Conservation (phyloP, 2,797 vertebrate genomes). For the Mormyrus hasselquistii region DNA sequence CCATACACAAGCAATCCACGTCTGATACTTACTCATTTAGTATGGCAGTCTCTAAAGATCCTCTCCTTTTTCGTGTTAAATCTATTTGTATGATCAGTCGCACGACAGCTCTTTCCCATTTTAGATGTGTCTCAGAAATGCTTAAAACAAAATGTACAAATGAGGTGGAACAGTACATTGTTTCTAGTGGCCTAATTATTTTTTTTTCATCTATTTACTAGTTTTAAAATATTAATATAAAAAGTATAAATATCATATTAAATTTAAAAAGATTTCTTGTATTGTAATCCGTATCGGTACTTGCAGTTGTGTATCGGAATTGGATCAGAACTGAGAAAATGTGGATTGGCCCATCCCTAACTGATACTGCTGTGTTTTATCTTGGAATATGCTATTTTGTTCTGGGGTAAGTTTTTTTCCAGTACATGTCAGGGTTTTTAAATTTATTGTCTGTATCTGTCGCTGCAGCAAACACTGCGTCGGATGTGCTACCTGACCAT, state of each 20-base stretch:
- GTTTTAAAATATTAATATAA: not conserved
- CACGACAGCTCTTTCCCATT: not conserved
- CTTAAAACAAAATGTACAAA: not conserved
- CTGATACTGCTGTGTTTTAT: not conserved
- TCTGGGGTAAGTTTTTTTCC: not conserved
- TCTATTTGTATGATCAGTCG: not conserved
- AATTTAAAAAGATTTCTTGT: not conserved
- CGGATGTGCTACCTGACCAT: constrained; percentile 98
- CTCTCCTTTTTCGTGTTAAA: not conserved
- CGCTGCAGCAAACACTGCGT: constrained; percentile 83
- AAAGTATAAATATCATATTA: not conserved
- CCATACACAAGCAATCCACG: not conserved
- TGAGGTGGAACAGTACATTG: not conserved
- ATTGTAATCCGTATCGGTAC: not conserved
- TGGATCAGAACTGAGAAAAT: not conserved
- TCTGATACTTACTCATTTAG: not conserved
- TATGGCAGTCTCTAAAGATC: not conserved
- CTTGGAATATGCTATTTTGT: not conserved
- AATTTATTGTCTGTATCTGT: constrained; percentile 4
- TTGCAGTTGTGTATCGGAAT: not conserved
- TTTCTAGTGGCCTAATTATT: not conserved
- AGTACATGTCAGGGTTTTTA: not conserved
- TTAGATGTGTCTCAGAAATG: not conserved
- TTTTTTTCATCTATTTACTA: not conserved
- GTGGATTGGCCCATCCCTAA: not conserved